phyloP scores from a whole-genome alignment of 2,888 invertebrate genomes.

The Sarcophaga variegata region DNA sequence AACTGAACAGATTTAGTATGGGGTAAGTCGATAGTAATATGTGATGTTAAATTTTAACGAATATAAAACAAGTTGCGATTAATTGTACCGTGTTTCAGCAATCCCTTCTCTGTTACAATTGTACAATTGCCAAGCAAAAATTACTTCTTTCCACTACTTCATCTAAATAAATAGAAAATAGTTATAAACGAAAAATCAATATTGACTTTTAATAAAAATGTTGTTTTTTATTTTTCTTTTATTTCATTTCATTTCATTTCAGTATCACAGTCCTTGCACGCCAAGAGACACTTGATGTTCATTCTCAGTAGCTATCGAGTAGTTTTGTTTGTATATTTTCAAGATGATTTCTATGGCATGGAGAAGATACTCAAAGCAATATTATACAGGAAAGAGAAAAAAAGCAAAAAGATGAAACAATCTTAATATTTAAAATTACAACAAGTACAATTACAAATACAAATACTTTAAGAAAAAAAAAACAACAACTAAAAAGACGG shows the following conservation, averaged over 20 bases:
- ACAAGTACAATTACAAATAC: conserved; percentile 27
- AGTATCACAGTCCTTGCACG: conserved; percentile 4
- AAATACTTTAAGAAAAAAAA: conserved; percentile 24
- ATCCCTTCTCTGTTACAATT: not conserved
- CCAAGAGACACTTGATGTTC: conserved; percentile 26
- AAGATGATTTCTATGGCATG: conserved; percentile 37
- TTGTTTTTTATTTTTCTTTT: not conserved
- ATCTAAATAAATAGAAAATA: conserved; percentile 23
- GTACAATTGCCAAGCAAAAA: conserved; percentile 21
- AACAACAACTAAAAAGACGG: conserved; percentile 18
- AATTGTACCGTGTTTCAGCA: not conserved
- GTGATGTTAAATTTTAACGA: no score
- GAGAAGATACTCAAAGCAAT: conserved; percentile 3
- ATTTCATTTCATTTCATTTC: not conserved
- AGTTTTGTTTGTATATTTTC: conserved; percentile 9
- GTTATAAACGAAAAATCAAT: conserved; percentile 58
- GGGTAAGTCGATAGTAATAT: no score
- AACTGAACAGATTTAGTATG: no score
- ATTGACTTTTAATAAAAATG: conserved; percentile 62
- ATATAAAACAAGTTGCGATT: no score
- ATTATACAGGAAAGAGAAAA: not conserved
- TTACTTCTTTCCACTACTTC: conserved; percentile 29
- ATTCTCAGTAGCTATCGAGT: conserved; percentile 44
- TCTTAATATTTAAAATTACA: conserved; percentile 29
- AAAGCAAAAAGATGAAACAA: conserved; percentile 21